Evolutionary conservation across 2,888 invertebrate genomes (phyloP).

Genomic region (Allolobophora icterica): DNA sequence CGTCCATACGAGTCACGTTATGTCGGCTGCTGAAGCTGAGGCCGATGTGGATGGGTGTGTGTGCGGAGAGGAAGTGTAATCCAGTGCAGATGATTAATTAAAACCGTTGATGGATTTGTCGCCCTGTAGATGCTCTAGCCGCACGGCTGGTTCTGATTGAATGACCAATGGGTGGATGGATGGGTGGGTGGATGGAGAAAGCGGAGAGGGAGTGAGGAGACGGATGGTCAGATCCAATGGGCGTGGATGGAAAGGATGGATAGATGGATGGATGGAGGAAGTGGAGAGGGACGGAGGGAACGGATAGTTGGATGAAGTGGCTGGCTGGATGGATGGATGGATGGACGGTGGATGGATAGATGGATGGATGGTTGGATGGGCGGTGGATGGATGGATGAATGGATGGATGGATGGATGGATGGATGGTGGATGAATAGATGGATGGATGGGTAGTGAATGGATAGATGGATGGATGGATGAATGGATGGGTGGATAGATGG

Average conservation of each 20-base stretch:
- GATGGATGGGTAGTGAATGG: too few species aligned
- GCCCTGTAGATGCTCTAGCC: not conserved
- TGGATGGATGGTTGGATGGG: too few species aligned
- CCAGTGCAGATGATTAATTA: constrained; percentile 14
- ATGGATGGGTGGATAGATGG: too few species aligned
- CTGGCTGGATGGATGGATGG: not conserved
- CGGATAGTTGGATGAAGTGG: not conserved
- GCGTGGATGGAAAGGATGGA: not conserved
- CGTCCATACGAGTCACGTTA: not conserved
- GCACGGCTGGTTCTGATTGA: not conserved
- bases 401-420: too few species aligned
- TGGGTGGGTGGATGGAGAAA: not conserved
- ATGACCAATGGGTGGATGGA: not conserved
- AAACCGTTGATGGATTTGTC: not conserved
- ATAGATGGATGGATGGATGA: too few species aligned
- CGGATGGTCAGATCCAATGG: not conserved
- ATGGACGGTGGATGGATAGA: not conserved
- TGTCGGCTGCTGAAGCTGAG: not conserved
- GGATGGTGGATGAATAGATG: too few species aligned
- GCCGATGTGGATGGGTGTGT: too few species aligned
- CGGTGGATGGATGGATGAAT: too few species aligned
- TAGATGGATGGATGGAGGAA: too few species aligned
- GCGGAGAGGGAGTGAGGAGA: not conserved
- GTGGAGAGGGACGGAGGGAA: not conserved
- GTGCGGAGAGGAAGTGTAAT: not conserved